Evolutionary conservation across 92 coral and sea anemone genomes (phyloP).

Genomic region (Scolanthus callimorphus): DNA sequence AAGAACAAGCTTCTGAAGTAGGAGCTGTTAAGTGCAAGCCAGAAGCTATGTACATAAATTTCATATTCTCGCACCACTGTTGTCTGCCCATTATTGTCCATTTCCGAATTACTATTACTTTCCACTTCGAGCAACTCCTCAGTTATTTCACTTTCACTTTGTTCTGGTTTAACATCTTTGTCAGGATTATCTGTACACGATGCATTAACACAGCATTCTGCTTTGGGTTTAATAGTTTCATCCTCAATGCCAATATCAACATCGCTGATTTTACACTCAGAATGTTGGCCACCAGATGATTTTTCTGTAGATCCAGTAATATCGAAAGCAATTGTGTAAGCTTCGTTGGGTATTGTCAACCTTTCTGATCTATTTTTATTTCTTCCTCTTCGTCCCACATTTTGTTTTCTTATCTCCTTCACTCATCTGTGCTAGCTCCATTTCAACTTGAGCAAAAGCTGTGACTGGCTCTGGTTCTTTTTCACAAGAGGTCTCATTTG

Average conservation of each 20-base stretch:
- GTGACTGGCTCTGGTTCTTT: background rate
- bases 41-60: slow-evolving; percentile 77
- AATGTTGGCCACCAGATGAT: too few species aligned
- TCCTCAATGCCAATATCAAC: too few species aligned
- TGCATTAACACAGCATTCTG: too few species aligned
- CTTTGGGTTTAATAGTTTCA: background rate
- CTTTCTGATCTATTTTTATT: slow-evolving; percentile 26
- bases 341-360: slow-evolving; percentile 11
- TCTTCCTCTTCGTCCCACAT: slow-evolving; percentile 31
- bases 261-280: too few species aligned
- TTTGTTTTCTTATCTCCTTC: slow-evolving; percentile 6
- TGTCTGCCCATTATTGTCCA: background rate
- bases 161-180: too few species aligned
- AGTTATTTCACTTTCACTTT: too few species aligned
- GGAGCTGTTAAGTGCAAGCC: slow-evolving; percentile 84
- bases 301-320: too few species aligned
- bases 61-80: slow-evolving; percentile 66
- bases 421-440: background rate
- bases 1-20: slow-evolving; percentile 77
- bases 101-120: too few species aligned
- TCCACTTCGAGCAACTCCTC: too few species aligned
- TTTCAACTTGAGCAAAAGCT: background rate
- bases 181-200: too few species aligned
- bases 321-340: background rate
- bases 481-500: background rate